Base-by-base conservation (phyloP, 2,797 vertebrate species). In the Onychomys arenicola region DNA sequence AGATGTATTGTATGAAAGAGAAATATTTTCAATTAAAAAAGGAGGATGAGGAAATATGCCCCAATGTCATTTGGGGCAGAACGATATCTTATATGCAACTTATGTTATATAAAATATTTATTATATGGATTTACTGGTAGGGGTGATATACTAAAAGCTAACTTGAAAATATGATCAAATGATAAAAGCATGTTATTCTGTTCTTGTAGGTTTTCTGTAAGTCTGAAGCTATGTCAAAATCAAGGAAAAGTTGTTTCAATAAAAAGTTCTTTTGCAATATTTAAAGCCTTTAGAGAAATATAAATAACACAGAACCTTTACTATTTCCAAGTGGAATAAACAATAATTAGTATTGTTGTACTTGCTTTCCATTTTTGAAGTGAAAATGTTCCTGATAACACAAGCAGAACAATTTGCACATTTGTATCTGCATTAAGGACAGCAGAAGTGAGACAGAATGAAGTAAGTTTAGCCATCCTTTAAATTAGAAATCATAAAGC, bases 401-500 rank as follows among this genome's bases (percentile, higher is more conserved):
- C 5, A 76, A 92, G 29, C 85, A 40, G 63, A 91, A 96, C 87
- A 49, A 69, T 29, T 86, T 75, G 13, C 55, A 25, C 25, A 63
- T 57, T 27, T 14, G 2, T 73, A 49, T 37, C 43, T 94, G 3
- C 1, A 90, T 19, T 91, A 94, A 81, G 21, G 17, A 95, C 21
- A 89, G 80, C 32, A 29, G 29, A 37, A 94, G 91, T 90, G 23
- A 12, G 78, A 1, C n/a, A 59, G 46, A 85, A 12, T 57, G 67
- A 90, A 85, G 8, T 61, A 67, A 14, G 1, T 61, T 88, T 95
- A 92, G 91, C 57, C 21, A 94, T 76, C 27, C 2, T 40, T 94
- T 93, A 92, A 90, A 90, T 91, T 94, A 94, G 46, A 96, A 95
- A 59, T 25, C 19, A 94, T 89, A 69, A 96, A 67, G 14, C 12